phyloP scores from a whole-genome alignment of 2,113 vertebrate species.

The Laticauda colubrina region DNA sequence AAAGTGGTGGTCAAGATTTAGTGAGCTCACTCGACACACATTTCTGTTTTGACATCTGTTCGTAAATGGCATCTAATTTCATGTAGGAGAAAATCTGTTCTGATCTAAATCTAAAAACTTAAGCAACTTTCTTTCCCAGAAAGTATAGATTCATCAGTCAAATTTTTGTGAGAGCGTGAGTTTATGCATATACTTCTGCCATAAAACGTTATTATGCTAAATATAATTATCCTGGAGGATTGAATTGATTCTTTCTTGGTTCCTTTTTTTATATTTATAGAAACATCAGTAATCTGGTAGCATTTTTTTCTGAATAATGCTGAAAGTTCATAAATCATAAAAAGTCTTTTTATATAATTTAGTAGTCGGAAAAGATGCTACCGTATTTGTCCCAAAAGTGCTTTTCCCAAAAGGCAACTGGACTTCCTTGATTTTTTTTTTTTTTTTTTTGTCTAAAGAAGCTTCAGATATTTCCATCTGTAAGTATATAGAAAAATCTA shows the following conservation, averaged over 20 bases:
- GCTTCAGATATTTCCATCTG: no score
- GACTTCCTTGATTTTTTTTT: background rate
- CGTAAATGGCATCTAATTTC: conserved; percentile 19
- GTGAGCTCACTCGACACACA: conserved; percentile 19
- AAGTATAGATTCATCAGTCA: background rate
- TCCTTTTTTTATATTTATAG: background rate
- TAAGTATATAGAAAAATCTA: background rate
- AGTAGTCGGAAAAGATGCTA: background rate
- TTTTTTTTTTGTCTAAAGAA: no score
- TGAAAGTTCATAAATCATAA: background rate
- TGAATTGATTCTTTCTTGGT: background rate
- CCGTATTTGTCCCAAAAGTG: background rate
- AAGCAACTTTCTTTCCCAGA: conserved; percentile 15
- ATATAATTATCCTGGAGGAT: background rate
- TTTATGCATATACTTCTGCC: background rate
- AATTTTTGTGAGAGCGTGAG: background rate
- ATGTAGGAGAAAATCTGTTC: background rate
- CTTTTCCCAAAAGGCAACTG: background rate
- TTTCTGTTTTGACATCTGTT: conserved; percentile 37
- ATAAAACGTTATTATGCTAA: background rate
- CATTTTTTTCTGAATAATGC: background rate
- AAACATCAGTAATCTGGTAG: background rate
- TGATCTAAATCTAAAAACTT: conserved; percentile 26
- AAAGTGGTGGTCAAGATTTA: conserved; percentile 55
- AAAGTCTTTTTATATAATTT: background rate